Base-by-base conservation (phyloP, 2,888 invertebrate genomes). In the Alcis repandata region DNA sequence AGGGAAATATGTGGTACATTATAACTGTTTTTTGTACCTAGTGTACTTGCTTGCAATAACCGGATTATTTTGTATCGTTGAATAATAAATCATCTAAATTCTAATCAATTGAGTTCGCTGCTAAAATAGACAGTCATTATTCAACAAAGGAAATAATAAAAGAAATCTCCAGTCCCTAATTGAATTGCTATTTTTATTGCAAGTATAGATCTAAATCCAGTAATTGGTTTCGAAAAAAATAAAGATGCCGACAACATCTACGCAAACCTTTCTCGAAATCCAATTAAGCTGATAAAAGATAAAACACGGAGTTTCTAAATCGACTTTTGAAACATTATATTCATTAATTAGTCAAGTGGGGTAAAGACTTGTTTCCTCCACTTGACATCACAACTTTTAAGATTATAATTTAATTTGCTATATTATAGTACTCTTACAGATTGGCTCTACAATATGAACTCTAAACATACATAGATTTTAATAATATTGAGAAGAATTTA, bases 231-330 rank as follows among this genome's bases (percentile, higher is more conserved):
- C 15, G 33, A 63, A 67, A 67, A 27, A 70, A 67, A 67, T 65
- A 63, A 67, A 63, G 66, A 66, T 59, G 33, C 57, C 53, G 32
- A 41, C 60, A 62, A 63, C 59, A 59, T 53, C 53, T 76, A 72
- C 74, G 73, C 72, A 76, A 77, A 75, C 77, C 75, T 76, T 75
- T 75, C 71, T 73, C 63, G 20, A 74, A 82, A 84, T 80, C 79
- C 82, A 84, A 84, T 84, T 84, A 83, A 80, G 78, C 79, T 77
- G 82, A 82, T 84, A 80, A 80, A 79, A 84, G 83, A 84, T 85
- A 83, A 80, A 79, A 78, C 82, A 83, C 81, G 80, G 78, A 80
- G 78, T 79, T 76, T 71, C 70, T 70, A 73, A 79, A 76, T 74
- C 74, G 73, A 74, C 74, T 76, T 76, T 74, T 65, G 67, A 72